These are phyloP conservation scores for Uloborus plumipes DNA, from an alignment of 2,888 invertebrate genomes.

Conservation along the genomic window DNA sequence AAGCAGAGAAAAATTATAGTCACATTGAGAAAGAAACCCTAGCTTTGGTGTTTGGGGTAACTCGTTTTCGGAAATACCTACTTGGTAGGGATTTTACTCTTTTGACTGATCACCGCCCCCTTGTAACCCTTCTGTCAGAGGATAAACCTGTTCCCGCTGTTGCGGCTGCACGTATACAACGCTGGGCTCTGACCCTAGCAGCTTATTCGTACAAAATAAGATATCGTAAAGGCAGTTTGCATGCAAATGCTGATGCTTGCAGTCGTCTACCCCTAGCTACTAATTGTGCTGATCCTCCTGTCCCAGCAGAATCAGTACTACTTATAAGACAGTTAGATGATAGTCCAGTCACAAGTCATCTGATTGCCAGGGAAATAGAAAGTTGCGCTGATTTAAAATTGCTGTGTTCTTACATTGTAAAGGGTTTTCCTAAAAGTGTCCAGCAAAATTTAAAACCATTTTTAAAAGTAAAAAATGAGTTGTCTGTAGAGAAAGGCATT, in stretches of 20 bases:
- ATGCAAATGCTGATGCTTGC: conserved; percentile 70
- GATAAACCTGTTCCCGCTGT: conserved; percentile 2
- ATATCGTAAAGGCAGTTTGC: conserved; percentile 67
- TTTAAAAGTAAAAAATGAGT: conserved; percentile 10
- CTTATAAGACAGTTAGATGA: conserved; percentile 13
- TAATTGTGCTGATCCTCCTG: not conserved
- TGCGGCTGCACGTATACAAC: conserved; percentile 68
- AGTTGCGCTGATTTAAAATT: not conserved
- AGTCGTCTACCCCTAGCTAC: conserved; percentile 66
- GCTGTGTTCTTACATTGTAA: conserved; percentile 2
- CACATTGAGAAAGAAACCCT: conserved; percentile 66
- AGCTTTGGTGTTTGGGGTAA: conserved; percentile 70
- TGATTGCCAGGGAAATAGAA: conserved; percentile 10
- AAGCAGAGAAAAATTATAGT: too few species aligned
- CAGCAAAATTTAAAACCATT: not conserved
- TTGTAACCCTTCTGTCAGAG: conserved; percentile 66
- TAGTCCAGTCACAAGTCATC: not conserved
- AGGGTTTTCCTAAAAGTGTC: conserved; percentile 9
- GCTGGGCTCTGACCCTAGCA: conserved; percentile 70
- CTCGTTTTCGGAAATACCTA: conserved; percentile 71
- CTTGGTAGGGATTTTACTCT: conserved; percentile 72
- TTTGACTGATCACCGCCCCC: conserved; percentile 71
- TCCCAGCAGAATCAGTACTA: conserved; percentile 16
- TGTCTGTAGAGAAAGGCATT: conserved; percentile 66
- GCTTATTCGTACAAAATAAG: conserved; percentile 6